Evolutionary conservation across 2,113 vertebrate genomes (phyloP), one percentile per base, ranked within the genome.

Genomic region (Pteronura brasiliensis): DNA sequence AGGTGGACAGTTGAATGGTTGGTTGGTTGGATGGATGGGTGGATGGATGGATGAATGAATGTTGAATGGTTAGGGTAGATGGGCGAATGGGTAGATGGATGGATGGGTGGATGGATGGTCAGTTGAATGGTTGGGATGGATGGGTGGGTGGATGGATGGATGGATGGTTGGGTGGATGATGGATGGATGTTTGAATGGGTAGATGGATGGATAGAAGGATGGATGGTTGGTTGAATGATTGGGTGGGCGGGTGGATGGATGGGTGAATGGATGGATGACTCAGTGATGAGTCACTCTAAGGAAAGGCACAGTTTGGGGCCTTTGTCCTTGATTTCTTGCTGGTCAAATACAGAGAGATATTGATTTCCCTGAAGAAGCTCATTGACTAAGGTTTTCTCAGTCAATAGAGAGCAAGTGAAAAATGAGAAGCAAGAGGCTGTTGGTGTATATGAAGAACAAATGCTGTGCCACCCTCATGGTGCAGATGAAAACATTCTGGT

Each of bases 301-400:
- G 18, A 18, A 9, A 71, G 12, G 2, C 9, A 25, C 4, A 81
- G 1, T 91, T 47, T 85, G 1, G 55, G 21, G 36, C 21, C n/a
- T 39, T 74, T 90, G 18, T 27, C 47, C 29, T 85, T 85, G 23
- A 74, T 67, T 82, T 93, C 55, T 81, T 91, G 42, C 8, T 96
- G 42, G n/a, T 76, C 83, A 52, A 88, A 83, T 34, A 12, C 39
- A 80, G 52, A 90, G 49, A 82, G 4, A 42, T 29, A 72, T 29
- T 85, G 15, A 87, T 87, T 84, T 97, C 86, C 67, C 86, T 1
- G 39, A 96, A 72, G 20, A 85, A 90, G 14, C n/a, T 92, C 8
- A 29, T 69, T 61, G 44, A 44, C 11, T 80, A 95, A 55, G 25
- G 34, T 77, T 85, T 90, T 79, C 61, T 88, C 21, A 42, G 34